Percentiles rank a stretch among this genome's conserved stretches.
These are phyloP conservation scores for Micropterix aruncella DNA, from an alignment of 2,888 invertebrate genomes.

Conservation along the genomic window DNA sequence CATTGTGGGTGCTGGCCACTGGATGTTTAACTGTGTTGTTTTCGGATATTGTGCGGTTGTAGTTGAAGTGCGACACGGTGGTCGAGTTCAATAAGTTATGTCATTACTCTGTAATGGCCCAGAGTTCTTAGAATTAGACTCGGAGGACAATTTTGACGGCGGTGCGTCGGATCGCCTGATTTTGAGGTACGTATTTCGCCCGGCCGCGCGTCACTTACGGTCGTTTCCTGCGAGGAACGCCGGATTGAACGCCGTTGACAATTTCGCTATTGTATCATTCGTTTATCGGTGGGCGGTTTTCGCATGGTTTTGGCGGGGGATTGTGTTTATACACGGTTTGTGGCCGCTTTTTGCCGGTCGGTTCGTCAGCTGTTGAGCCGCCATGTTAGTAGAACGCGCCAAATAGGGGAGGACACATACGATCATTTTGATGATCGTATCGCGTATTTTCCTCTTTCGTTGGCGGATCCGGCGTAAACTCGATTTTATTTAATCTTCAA, in stretches of 20 bases:
- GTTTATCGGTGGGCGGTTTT: not conserved
- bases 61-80: constrained; percentile 8
- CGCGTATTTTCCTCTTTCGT: too few species aligned
- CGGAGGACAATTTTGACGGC: constrained; percentile 39
- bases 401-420: too few species aligned
- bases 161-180: constrained; percentile 40
- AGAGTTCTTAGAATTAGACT: constrained; percentile 39
- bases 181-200: constrained; percentile 34
- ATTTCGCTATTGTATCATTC: constrained; percentile 10
- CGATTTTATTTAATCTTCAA: too few species aligned
- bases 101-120: constrained; percentile 41
- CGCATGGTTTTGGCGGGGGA: not conserved
- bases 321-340: constrained; percentile 1
- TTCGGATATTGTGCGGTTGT: too few species aligned
- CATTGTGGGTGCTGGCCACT: constrained; percentile 34
- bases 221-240: not conserved
- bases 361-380: constrained; percentile 41
- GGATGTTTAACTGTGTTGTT: constrained; percentile 16
- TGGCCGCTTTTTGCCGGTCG: constrained; percentile 7
- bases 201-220: constrained; percentile 24
- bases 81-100: constrained; percentile 28
- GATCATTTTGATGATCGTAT: too few species aligned
- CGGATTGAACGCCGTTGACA: constrained; percentile 1
- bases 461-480: too few species aligned
- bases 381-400: constrained; percentile 27